phyloP scores from a whole-genome alignment of 37 sponge, comb jelly and placozoan species.

The Ianthella basta region DNA sequence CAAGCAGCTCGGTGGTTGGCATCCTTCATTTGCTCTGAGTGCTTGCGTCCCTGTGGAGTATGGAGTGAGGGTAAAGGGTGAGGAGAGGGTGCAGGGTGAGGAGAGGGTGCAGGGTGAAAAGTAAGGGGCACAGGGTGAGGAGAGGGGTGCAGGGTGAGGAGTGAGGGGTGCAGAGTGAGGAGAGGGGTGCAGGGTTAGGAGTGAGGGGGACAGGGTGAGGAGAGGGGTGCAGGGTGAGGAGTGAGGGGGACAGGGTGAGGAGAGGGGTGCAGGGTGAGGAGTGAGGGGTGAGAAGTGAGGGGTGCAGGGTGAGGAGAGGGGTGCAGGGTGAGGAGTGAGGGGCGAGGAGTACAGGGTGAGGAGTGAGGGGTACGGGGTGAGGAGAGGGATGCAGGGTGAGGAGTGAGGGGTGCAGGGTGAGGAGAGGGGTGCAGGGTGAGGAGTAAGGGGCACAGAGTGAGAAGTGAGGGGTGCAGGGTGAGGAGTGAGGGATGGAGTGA shows the following conservation, averaged over 20 bases:
- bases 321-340: not conserved
- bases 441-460: not conserved
- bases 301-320: not conserved
- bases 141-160: too few species aligned
- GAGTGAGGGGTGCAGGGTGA: too few species aligned
- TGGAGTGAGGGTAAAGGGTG: not conserved
- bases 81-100: too few species aligned
- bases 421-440: not conserved
- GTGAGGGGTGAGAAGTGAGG: not conserved
- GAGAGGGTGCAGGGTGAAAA: too few species aligned
- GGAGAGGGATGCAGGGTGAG: not conserved
- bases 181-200: not conserved
- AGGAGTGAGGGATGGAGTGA: not conserved
- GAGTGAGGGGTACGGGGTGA: not conserved
- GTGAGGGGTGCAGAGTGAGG: too few species aligned
- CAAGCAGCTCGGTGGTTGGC: constrained; percentile 77
- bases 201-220: not conserved
- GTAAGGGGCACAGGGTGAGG: too few species aligned
- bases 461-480: not conserved
- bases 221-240: too few species aligned
- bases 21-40: constrained; percentile 80
- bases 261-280: not conserved
- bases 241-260: too few species aligned
- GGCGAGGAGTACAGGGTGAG: not conserved
- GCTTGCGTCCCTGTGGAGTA: constrained; percentile 57